Evolutionary conservation across 2,888 invertebrate genomes (phyloP), one percentile per base, ranked within the genome.

Genomic region (Hemistola chrysoprasaria): DNA sequence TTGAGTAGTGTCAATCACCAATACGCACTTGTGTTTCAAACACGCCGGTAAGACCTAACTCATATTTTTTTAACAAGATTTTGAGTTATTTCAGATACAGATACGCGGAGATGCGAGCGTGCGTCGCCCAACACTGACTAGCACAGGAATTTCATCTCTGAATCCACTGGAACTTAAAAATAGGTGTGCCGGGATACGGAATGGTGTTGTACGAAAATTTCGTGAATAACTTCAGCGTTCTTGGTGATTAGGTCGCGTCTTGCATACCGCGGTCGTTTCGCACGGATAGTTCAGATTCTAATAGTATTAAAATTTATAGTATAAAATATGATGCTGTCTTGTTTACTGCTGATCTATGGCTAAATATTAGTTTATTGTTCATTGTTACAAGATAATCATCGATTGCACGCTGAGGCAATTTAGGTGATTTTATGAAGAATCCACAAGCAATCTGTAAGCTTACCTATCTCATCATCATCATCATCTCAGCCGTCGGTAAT

Each of bases 131-230:
- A 69, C 72, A 86, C 86, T 86, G 74, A 87, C 86, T 85, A 84
- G 65, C 71, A 53, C 50, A 70, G 74, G 86, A 81, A 84, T 83
- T 83, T 83, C 77, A 68, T 72, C 60, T 78, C 72, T 79, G 77
- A 76, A 78, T 74, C 68, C 82, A 67, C 91, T 91, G 75, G 91
- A 90, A 70, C 89, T 90, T 91, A 92, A 91, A 81, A 86, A 81
- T 79, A 81, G 82, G 77, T 66, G 71, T 73, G 78, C 67, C 71
- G 68, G 64, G 67, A 39, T 34, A 34, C 30, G 34, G 8, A 25
- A 49, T 61, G 59, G 64, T 65, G 62, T 11, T 61, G 63, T 64
- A 64, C 61, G 62, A 60, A 58, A 56, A 43, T 64, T 64, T 65
- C 42, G 48, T 41, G 23, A 30, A 33, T 49, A 51, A 47, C 50